Evolutionary conservation across 1,140 invertebrate genomes (phyloP), one percentile per base, ranked within the genome.

Genomic region (Polyergus mexicanus): DNA sequence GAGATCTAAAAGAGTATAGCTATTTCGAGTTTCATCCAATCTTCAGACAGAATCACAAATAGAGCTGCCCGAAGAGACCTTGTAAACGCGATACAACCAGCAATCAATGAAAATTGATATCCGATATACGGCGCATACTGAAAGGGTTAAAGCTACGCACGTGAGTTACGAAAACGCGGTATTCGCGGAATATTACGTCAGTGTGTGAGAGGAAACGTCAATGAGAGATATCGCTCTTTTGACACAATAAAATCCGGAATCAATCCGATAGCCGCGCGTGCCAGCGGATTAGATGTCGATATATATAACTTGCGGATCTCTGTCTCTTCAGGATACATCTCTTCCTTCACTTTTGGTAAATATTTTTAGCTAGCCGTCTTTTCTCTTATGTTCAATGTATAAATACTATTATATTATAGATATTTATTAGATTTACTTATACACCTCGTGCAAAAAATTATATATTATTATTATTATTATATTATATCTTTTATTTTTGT

Each of bases 71-170:
- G 54, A 74, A 54, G 44, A 74, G 38, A 83, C 6, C 38, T 71
- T 47, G 78, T 47, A 51, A 47, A 68, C 38, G 62, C 22, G 54
- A 63, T 74, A 71, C 28, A 47, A 5, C 16, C 28, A 32, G 60
- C 75, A 54, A 47, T 11, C 32, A 35, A 80, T 80, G 51, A 69
- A 85, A 85, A 85, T 85, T 78, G 74, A 77, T 84, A 84, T n/a
- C 47, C 28, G 75, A 66, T 85, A 66, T 47, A 44, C 38, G 13
- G 60, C 35, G 69, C 41, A 38, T 68, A 72, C 19, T 41, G 35
- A 81, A 81, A 84, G 60, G 58, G 81, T 84, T 77, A 77, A 84
- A 84, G 72, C 58, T 22, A 51, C 81, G 38, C 47, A 41, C 44
- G 74, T 80, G 74, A 66, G 38, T 78, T 84, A 41, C 60, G 44